Evolutionary conservation across 2,888 invertebrate genomes (phyloP).

Genomic region (Cyclophora albipunctata): DNA sequence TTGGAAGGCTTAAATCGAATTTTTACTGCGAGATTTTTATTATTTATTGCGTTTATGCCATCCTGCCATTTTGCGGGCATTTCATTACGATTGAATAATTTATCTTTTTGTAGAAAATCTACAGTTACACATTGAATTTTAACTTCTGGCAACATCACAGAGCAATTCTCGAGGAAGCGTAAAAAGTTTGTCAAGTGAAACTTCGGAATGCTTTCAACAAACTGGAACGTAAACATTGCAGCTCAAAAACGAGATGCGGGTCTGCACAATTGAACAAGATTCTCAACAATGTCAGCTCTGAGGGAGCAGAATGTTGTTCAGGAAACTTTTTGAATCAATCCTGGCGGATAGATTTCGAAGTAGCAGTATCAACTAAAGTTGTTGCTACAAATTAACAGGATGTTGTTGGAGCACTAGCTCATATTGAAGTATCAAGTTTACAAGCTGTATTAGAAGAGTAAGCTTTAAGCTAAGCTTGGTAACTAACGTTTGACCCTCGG

Average conservation of each 20-base stretch:
- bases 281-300: slow-evolving; percentile 10
- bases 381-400: too few species aligned
- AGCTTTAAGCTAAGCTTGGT: too few species aligned
- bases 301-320: slow-evolving; percentile 5
- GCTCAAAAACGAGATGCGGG: not conserved
- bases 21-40: slow-evolving; percentile 28
- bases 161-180: not conserved
- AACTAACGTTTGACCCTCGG: too few species aligned
- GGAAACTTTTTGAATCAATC: slow-evolving; percentile 17
- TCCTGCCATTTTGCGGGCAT: not conserved
- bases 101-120: too few species aligned
- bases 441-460: too few species aligned
- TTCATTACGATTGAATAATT: not conserved
- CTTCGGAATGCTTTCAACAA: not conserved
- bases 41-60: slow-evolving; percentile 12
- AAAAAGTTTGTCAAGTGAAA: not conserved
- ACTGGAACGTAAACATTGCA: not conserved
- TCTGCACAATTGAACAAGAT: slow-evolving; percentile 3
- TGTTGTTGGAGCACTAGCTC: too few species aligned
- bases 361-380: not conserved
- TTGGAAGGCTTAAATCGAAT: slow-evolving; percentile 18
- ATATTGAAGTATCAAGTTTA: too few species aligned
- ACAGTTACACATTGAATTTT: too few species aligned
- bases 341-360: slow-evolving; percentile 9
- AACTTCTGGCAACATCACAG: not conserved